A percentile compares a stretch with the other conserved stretches of the same genome.
Conservation (phyloP, 2,113 vertebrate species). For the Campylorhamphus procurvoides region DNA sequence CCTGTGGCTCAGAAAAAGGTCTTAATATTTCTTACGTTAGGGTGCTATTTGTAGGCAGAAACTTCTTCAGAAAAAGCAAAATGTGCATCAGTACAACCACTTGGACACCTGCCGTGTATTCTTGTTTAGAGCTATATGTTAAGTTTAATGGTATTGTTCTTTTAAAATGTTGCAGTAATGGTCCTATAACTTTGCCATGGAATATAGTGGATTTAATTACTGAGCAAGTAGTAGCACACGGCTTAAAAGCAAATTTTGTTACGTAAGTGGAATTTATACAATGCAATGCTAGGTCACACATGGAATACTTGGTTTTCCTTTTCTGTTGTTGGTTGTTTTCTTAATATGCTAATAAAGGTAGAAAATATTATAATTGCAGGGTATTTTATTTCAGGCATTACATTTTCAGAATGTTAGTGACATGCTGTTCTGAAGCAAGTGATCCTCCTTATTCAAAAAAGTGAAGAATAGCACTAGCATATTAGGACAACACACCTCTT, state of each 20-base stretch:
- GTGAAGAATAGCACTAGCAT: background rate
- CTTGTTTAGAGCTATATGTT: background rate
- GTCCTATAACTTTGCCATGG: background rate
- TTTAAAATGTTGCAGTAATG: background rate
- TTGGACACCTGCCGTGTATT: background rate
- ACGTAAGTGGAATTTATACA: background rate
- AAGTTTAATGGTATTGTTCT: background rate
- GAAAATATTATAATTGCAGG: background rate
- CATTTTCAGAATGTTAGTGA: background rate
- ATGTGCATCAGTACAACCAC: background rate
- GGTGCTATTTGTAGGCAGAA: background rate
- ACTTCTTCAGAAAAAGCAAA: background rate
- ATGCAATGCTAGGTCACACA: background rate
- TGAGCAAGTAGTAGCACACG: background rate
- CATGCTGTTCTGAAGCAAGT: background rate
- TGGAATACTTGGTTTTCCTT: background rate
- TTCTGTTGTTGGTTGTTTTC: background rate
- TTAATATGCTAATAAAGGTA: background rate
- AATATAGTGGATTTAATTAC: background rate
- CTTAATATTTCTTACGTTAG: background rate
- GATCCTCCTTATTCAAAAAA: background rate
- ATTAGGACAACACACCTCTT: background rate
- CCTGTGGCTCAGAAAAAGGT: background rate
- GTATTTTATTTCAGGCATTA: background rate
- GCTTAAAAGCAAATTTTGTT: background rate